Evolutionary conservation across 23 tunicate species (phyloP).

Genomic region (Ciona savignyi): DNA sequence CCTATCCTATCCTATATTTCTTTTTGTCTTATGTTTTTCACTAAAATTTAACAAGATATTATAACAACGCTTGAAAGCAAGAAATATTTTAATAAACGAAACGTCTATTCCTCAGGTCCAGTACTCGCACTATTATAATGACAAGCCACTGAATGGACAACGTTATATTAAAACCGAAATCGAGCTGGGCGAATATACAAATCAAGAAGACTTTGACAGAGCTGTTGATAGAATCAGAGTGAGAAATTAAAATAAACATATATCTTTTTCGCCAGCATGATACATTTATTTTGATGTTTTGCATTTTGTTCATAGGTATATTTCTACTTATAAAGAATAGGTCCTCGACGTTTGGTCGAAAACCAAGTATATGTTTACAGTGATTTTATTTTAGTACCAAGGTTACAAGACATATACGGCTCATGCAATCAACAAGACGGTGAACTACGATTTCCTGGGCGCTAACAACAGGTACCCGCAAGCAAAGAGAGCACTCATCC

Average conservation of each 20-base stretch:
- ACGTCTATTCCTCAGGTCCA: slow-evolving; percentile 52
- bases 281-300: too few relatives aligned
- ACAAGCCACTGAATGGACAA: slow-evolving; percentile 33
- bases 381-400: slow-evolving; percentile 73
- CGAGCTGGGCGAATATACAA: slow-evolving; percentile 36
- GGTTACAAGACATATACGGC: slow-evolving; percentile 76
- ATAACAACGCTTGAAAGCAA: too few relatives aligned
- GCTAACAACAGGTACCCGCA: slow-evolving; percentile 50
- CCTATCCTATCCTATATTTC: too few relatives aligned
- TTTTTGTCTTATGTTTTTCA: too few relatives aligned
- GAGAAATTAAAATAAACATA: too few relatives aligned
- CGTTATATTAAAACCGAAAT: slow-evolving; percentile 67
- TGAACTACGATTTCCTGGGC: slow-evolving; percentile 39
- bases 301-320: too few relatives aligned
- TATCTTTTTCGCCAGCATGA: too few relatives aligned
- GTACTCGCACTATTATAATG: slow-evolving; percentile 56
- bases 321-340: too few relatives aligned
- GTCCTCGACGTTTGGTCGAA: too few relatives aligned
- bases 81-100: too few relatives aligned
- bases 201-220: slow-evolving; percentile 16
- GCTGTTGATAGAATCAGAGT: slow-evolving; percentile 70
- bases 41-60: too few relatives aligned
- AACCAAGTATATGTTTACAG: too few relatives aligned
- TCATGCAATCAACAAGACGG: slow-evolving; percentile 70
- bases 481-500: slow-evolving; percentile 55